Evolutionary conservation across 2,113 vertebrate genomes (phyloP).

Genomic region (Clarias macrocephalus): DNA sequence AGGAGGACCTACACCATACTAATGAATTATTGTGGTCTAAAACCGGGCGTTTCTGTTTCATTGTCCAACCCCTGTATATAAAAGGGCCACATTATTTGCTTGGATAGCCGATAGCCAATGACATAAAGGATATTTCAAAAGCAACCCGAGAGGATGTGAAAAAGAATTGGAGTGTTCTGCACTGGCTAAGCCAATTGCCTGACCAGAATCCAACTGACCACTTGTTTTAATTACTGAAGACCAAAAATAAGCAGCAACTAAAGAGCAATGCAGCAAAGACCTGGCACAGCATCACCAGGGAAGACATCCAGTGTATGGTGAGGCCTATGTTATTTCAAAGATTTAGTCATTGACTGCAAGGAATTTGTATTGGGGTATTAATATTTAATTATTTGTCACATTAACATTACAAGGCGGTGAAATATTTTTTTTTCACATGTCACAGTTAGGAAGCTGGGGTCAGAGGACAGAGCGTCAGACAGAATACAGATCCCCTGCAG

Average conservation of each 20-base stretch:
- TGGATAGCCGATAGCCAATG: not conserved
- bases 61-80: too few relatives aligned
- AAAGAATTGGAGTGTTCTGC: not conserved
- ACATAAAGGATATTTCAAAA: not conserved
- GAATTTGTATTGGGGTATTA: not conserved
- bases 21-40: too few relatives aligned
- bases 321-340: not conserved
- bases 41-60: too few relatives aligned
- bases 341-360: not conserved
- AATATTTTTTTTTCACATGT: too few relatives aligned
- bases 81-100: not conserved
- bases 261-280: not conserved
- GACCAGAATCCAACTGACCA: not conserved
- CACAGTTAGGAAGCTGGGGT: too few relatives aligned
- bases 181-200: not conserved
- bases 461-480: too few relatives aligned
- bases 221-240: not conserved
- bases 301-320: not conserved
- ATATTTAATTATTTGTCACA: too few relatives aligned
- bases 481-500: too few relatives aligned
- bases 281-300: not conserved
- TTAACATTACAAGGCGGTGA: too few relatives aligned
- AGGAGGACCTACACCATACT: too few relatives aligned
- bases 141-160: not conserved
- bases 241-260: not conserved